Evolutionary conservation across 2,888 invertebrate species (phyloP), one percentile per base, ranked within the genome.

Genomic region (Lutraria lutraria): DNA sequence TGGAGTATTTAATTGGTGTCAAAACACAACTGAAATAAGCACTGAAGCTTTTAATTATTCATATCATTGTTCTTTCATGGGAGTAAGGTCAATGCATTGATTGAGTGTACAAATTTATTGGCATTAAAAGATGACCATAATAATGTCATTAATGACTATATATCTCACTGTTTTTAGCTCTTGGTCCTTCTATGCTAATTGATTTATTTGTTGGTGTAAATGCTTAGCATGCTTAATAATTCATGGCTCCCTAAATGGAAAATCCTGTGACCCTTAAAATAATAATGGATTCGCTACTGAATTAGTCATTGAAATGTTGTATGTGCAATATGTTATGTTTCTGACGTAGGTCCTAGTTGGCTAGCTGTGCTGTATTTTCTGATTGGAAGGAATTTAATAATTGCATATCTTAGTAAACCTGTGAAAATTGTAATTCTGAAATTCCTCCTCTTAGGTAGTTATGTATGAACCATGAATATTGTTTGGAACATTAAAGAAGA

Each of bases 211-310:
- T 68, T 1, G 25, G n/a, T 25, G n/a, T 25, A 25, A 56, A 25
- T 68, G 63, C 63, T 68, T 68, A 68, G 12, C 21, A 21, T 68
- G 25, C 63, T 68, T 25, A 68, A 68, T 68, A 68, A 68, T 68
- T 68, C 63, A 68, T 68, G n/a, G 25, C 63, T 25, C n/a, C 12
- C n/a, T 25, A 10, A 68, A 68, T 25, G 6, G 25, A 25, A 25
- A 68, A 25, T 12, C 12, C 63, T n/a, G 25, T 12, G 12, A 68
- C 25, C 12, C 63, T 68, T 25, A 68, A 25, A 12, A 68, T 25
- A 68, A 25, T 25, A 68, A n/a, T n/a, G 12, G 12, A 68, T 68
- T 68, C 25, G 25, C 25, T 68, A 68, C 25, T 21, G 12, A 25
- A 68, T 25, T 6, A n/a, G 63, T 68, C 63, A 68, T 68, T 68